Evolutionary conservation across 2,113 vertebrate genomes (phyloP), one percentile per base, ranked within the genome.

Genomic region (Podilymbus podiceps): DNA sequence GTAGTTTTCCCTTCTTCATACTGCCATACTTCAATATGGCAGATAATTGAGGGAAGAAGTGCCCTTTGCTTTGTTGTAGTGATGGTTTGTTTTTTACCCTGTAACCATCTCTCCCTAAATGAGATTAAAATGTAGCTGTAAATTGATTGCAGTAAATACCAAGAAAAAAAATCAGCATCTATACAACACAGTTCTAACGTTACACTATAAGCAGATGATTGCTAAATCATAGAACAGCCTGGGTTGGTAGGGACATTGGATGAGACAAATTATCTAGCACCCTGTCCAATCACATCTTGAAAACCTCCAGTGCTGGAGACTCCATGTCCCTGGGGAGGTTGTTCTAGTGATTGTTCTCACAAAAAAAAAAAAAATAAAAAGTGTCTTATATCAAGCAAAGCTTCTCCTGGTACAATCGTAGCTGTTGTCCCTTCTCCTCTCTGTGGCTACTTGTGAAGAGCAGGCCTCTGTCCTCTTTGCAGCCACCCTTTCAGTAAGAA

Each of bases 141-240:
- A 42, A 42, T 42, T 42, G 9, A 42, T 42, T 42, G 42, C 42
- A 42, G 42, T 58, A 64, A 80, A 55, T 6, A 60, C 0, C 5
- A 75, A 46, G 4, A 64, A 72, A 78, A 85, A 78, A 72, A 3
- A 0, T 27, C 44, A 68, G 12, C 12, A 58, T 6, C 46, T 46
- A 19, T 38, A 75, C 18, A 15, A 53, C 23, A 62, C 16, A 33
- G 11, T 15, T 31, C 2, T 30, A 73, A 60, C 2, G 0, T 74
- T 55, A 24, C 11, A 33, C 17, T 60, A 30, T 5, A 81, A 68
- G 8, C 28, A 63, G 12, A 44, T 20, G 8, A 87, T 56, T 11
- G 25, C 16, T 50, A 68, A 46, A 68, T 25, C 23, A n/a, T 0
- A 9, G 38, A 76, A 47, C 0, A 59, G 15, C 12, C 15, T 15